phyloP scores from a whole-genome alignment of 1,140 invertebrate genomes.

The Acromyrmex charruanus region DNA sequence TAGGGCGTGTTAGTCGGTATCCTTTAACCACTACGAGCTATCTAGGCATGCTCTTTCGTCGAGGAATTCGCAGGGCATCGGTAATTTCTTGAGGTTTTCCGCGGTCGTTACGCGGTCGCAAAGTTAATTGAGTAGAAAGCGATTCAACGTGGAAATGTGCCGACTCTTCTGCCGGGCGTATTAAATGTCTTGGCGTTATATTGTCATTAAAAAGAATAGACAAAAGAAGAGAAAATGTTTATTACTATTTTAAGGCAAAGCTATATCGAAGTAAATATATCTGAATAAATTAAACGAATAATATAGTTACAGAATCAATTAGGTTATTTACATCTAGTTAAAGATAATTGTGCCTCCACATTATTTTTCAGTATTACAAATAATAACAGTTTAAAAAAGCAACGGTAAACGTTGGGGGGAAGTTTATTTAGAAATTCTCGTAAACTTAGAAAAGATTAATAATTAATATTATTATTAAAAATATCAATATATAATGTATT shows the following conservation, averaged over 20 bases:
- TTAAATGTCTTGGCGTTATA: conserved; percentile 35
- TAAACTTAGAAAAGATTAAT: neutral
- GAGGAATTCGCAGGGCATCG: conserved; percentile 34
- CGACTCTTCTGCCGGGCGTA: conserved; percentile 24
- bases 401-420: neutral
- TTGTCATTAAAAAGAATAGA: neutral
- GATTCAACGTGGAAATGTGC: conserved; percentile 53
- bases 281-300: conserved; percentile 1
- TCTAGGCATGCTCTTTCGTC: neutral
- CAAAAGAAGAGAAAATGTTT: conserved; percentile 21
- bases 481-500: neutral
- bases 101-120: conserved; percentile 54
- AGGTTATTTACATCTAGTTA: neutral
- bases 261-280: neutral
- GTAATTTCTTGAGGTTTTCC: conserved; percentile 62
- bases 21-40: conserved; percentile 37
- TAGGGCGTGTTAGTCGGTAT: conserved; percentile 50
- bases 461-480: neutral
- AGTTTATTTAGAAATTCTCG: neutral
- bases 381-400: neutral
- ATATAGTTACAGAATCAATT: conserved; percentile 10
- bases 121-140: conserved; percentile 71
- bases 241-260: conserved; percentile 7
- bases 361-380: neutral
- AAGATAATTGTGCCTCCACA: neutral